Evolutionary conservation across 1,140 invertebrate species (phyloP), one percentile per base, ranked within the genome.

Genomic region (Campoletis sonorensis): DNA sequence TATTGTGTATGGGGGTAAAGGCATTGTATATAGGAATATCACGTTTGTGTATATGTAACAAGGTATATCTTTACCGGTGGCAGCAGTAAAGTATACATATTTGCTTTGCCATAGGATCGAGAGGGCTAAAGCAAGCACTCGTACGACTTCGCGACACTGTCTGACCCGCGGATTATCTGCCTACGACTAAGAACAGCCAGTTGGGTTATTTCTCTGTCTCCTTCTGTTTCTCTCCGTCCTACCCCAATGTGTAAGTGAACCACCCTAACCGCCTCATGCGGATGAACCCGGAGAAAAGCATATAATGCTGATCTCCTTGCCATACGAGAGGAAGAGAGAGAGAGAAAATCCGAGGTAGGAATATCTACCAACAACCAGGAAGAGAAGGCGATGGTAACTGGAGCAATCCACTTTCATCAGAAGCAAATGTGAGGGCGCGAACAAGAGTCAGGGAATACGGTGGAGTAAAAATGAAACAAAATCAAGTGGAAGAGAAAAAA

Each of bases 161-260:
- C 91, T 91, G 90, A 91, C 90, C 88, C 87, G 83, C 80, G 90
- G 91, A 92, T 92, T 91, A 92, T 91, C 88, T 85, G 89, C 88
- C 91, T 91, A 91, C 26, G 82, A 79, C 84, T 85, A 86, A 84
- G 77, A 82, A 80, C 83, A 73, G 83, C 81, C 51, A 81, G 84
- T 84, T 79, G 85, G 86, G 87, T 88, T 88, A 88, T 89, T 89
- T 87, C 23, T 64, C 78, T 79, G 72, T 27, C 72, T 30, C 82
- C n/a, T 8, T 54, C 51, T 54, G 18, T 15, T 21, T 54, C 51
- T 54, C 73, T 72, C 82, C 81, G 3, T 27, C 54, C 76, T 78
- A 72, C 49, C 72, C 33, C 82, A 67, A 79, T 79, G 71, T 86
- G 79, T 85, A 85, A 84, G 54, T 81, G 82, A 83, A 72, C 30